Base-by-base conservation (phyloP, 2,797 vertebrate genomes). In the Nasua narica region DNA sequence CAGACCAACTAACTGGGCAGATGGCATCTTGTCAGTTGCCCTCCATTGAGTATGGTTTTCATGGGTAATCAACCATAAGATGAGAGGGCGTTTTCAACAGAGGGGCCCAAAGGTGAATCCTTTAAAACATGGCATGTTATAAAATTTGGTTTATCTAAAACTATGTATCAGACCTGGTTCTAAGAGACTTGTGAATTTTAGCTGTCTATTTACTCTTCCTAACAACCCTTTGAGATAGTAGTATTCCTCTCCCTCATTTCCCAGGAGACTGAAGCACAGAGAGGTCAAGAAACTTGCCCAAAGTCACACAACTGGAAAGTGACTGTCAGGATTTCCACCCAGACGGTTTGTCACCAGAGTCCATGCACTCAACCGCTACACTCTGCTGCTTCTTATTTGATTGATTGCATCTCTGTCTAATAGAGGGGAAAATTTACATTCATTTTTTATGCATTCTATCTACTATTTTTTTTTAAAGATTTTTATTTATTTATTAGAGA, bases 31-130 rank as follows among this genome's bases (percentile, higher is more conserved):
- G 37, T 50, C 67, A 14, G 6, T 7, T 14, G 7, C 14, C 78
- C 8, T 86, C 3, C 37, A 89, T 14, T 6, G 25, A 88, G 16
- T 50, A 40, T 4, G 23, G 19, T 48, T 88, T 83, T 84, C 79
- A 16, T 1, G 29, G 52, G 11, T 91, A 60, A 92, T 77, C 18
- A 78, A 54, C 56, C 25, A 23, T 32, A 43, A 82, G 14, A 90
- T 29, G n/a, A 85, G 58, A 54, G 4, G 13, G 8, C 18, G 89
- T 89, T 50, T 29, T 12, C 79, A 56, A 69, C 43, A 77, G 35
- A 79, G 27, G 92, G 70, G 77, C 19, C 70, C 95, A 92, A 95
- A 78, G 25, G 23, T 21, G 43, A 79, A 40, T 48, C 86, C 89
- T 92, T 90, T 62, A 32, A 95, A 93, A 86, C 40, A 27, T 8